Percentiles rank a stretch among this genome's conserved stretches.
Conservation (phyloP, 2,888 invertebrate genomes). For the Cantharis nigra region DNA sequence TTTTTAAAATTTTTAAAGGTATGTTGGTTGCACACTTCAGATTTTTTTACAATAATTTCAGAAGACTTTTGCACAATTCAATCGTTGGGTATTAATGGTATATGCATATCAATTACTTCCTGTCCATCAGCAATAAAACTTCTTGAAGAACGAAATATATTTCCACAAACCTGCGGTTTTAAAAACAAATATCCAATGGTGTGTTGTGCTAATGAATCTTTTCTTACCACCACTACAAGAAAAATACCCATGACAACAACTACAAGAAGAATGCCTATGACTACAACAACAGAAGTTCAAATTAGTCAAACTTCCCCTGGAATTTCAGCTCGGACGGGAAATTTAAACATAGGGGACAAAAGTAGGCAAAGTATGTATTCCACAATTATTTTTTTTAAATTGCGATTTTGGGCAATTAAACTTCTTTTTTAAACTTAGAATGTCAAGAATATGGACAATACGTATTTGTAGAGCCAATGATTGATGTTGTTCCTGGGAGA, state of each 20-base stretch:
- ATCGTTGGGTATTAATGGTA: conserved; percentile 20
- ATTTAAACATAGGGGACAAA: background rate
- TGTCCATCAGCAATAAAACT: conserved; percentile 38
- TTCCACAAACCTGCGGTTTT: conserved; percentile 43
- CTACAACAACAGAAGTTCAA: no score
- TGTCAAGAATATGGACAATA: conserved; percentile 11
- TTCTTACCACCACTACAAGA: background rate
- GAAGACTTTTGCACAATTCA: no score
- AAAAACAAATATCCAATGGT: conserved; percentile 42
- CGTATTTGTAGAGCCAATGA: background rate
- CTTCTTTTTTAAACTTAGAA: conserved; percentile 20
- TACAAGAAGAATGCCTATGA: no score
- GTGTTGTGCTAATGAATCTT: conserved; percentile 28
- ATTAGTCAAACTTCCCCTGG: no score
- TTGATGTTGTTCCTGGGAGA: background rate
- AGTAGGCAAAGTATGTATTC: background rate
- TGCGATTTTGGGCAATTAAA: no score
- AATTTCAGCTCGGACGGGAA: background rate
- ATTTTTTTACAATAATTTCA: no score
- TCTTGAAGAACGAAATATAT: conserved; percentile 29
- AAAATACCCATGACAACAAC: no score
- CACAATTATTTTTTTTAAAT: no score
- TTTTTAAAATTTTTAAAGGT: no score
- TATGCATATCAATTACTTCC: conserved; percentile 36
- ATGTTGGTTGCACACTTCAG: no score